Evolutionary conservation across 2,113 vertebrate genomes (phyloP), one percentile per base, ranked within the genome.

Genomic region (Silurus meridionalis): DNA sequence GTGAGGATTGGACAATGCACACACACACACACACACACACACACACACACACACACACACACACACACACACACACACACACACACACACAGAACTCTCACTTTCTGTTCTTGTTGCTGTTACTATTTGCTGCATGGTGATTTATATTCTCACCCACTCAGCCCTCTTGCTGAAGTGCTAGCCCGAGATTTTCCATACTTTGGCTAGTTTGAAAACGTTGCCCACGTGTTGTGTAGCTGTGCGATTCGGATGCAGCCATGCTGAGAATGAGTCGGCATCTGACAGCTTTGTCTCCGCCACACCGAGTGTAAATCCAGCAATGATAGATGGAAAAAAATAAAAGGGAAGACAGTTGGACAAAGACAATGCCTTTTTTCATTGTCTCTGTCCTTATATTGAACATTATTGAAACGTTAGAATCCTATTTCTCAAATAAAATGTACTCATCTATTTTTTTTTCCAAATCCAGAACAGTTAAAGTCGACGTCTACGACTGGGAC

Each of bases 401-500:
- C n/a, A 8, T 23, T 63, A 64, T 64, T n/a, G 63, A 4, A 67
- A 72, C 19, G 17, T 14, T 14, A 25, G 21, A 55, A 55, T 55
- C 46, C 19, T 3, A 23, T 53, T 77, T 77, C 8, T 28, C 52
- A 79, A 63, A 28, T 79, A 50, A 69, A 77, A 85, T 81, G 19
- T 57, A 82, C 83, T 74, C 8, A 81, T 57, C 67, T 37, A 91
- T 79, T 4, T n/a, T 37, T 11, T 78, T 58, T 28, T 58, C 37
- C 0, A 9, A 50, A 19, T 37, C 86, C 94, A 99, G 98, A 93
- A 99, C 97, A 0, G 97, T 99, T 93, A 98, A 99, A 93, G 95
- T 99, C 85, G 98, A 99, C 0, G 98, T 99, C 52, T 99, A 96
- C 0, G 98, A 99, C 93, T 99, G 98, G 98, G 98, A 99, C 91